Evolutionary conservation across 2,797 vertebrate genomes (phyloP).

Genomic region (Otolemur crassicaudatus): DNA sequence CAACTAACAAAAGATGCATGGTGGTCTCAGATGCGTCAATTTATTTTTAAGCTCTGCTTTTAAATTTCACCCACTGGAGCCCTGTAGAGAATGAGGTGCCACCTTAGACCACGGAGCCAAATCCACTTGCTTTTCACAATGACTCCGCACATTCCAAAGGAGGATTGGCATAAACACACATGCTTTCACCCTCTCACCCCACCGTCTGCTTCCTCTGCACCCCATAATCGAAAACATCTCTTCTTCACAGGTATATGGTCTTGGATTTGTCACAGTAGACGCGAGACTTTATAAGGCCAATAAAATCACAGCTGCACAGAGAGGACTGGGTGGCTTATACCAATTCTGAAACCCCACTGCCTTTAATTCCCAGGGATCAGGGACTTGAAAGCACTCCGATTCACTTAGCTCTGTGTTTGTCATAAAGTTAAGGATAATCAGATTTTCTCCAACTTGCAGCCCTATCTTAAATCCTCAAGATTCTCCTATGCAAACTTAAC

Average conservation of each 20-base stretch:
- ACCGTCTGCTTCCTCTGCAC: conserved; percentile 54
- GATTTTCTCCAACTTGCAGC: conserved; percentile 76
- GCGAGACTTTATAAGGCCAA: conserved; percentile 82
- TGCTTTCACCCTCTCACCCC: conserved; percentile 47
- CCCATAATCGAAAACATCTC: conserved; percentile 73
- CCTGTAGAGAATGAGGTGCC: background rate
- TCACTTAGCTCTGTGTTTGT: conserved; percentile 76
- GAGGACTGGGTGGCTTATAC: conserved; percentile 63
- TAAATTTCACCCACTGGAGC: background rate
- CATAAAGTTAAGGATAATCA: conserved; percentile 78
- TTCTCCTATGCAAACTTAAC: conserved; percentile 79
- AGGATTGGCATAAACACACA: conserved; percentile 59
- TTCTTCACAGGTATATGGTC: conserved; percentile 81
- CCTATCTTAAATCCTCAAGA: conserved; percentile 71
- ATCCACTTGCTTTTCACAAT: conserved; percentile 55
- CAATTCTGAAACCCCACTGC: conserved; percentile 59
- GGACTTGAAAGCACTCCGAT: conserved; percentile 73
- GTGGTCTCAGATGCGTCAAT: background rate
- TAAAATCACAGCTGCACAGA: conserved; percentile 80
- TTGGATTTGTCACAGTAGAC: conserved; percentile 81
- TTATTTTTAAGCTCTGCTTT: background rate
- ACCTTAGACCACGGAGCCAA: background rate
- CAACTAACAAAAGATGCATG: background rate
- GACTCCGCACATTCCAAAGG: conserved; percentile 78
- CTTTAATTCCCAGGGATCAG: conserved; percentile 74